phyloP scores from a whole-genome alignment of 53 echinoderm and acorn worm genomes.

The Henricia sp. region DNA sequence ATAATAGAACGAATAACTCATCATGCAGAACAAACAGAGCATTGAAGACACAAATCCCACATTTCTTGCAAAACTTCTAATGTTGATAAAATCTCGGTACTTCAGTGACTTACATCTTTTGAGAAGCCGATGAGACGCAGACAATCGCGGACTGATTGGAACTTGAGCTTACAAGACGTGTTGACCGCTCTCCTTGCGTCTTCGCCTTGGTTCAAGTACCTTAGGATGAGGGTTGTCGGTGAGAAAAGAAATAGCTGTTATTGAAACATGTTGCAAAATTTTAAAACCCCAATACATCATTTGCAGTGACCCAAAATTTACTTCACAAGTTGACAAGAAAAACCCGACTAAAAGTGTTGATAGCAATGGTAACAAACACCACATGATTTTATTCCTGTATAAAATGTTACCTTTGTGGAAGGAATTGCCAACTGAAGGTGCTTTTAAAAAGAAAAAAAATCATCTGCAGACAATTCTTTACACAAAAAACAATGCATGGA shows the following conservation, averaged over 20 bases:
- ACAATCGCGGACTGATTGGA: conserved; percentile 82
- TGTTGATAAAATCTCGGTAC: too few relatives aligned
- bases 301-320: too few relatives aligned
- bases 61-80: background rate
- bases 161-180: conserved; percentile 56
- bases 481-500: too few relatives aligned
- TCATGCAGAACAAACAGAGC: background rate
- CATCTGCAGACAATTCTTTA: too few relatives aligned
- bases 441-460: too few relatives aligned
- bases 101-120: conserved; percentile 76
- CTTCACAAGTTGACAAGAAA: too few relatives aligned
- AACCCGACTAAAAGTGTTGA: too few relatives aligned
- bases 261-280: background rate
- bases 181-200: conserved; percentile 36
- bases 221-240: conserved; percentile 17
- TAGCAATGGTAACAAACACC: too few relatives aligned
- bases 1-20: background rate
- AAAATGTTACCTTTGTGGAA: too few relatives aligned
- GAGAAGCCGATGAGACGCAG: conserved; percentile 87
- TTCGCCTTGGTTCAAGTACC: conserved; percentile 66
- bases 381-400: too few relatives aligned
- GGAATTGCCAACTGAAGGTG: too few relatives aligned
- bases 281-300: background rate
- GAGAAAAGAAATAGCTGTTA: background rate
- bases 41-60: background rate